These are phyloP conservation scores for Circaetus gallicus DNA, from an alignment of 2,113 vertebrate species.

Conservation along the genomic window DNA sequence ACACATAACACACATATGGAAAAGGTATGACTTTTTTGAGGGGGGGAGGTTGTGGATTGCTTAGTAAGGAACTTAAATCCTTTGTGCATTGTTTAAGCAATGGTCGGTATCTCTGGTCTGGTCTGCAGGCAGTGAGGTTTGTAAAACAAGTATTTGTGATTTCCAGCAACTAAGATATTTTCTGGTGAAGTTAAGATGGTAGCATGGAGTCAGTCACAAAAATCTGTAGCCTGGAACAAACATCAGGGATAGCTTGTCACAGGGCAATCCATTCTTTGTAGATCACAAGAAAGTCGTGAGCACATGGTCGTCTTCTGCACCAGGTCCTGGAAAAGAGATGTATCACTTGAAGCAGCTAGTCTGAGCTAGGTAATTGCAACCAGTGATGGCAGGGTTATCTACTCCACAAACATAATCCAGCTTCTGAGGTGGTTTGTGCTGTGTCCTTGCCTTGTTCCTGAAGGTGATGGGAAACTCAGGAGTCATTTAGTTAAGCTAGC, in stretches of 20 bases:
- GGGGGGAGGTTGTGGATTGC: background rate
- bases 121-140: background rate
- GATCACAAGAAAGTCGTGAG: background rate
- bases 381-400: background rate
- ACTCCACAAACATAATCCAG: background rate
- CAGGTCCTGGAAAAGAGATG: background rate
- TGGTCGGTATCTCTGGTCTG: background rate
- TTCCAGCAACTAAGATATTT: background rate
- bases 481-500: background rate
- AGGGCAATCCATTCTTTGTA: background rate
- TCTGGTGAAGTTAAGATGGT: background rate
- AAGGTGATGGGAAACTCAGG: background rate
- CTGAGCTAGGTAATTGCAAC: background rate
- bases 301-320: background rate
- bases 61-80: conserved; percentile 46
- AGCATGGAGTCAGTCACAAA: background rate
- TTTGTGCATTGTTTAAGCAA: conserved; percentile 45
- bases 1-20: conserved; percentile 30
- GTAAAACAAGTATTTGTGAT: background rate
- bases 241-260: background rate
- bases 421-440: background rate
- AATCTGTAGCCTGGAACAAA: background rate
- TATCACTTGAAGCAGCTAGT: background rate
- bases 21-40: conserved; percentile 54
- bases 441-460: background rate